Base-by-base conservation (phyloP, 1,140 invertebrate genomes). In the Pentalonia nigronervosa region DNA sequence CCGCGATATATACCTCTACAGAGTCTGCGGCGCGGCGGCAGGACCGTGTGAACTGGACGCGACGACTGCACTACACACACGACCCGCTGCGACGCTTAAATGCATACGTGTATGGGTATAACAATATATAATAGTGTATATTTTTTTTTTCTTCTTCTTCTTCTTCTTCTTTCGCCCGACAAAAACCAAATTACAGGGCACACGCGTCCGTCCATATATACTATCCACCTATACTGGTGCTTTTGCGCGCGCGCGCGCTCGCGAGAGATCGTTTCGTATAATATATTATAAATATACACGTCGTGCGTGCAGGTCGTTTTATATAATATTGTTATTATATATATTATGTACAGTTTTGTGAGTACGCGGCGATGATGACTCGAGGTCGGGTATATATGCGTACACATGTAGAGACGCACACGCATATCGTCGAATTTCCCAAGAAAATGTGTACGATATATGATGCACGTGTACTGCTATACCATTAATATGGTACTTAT, bases 21-120 rank as follows among this genome's bases (percentile, higher is more conserved):
- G 50, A 53, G 30, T 76, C 60, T 30, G 60, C 2, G 60, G 60
- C 60, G 60, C 56, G 17, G 23, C 83, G 83, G 41, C 7, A 47
- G 47, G 53, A 89, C 87, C 87, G 87, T 89, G 87, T 89, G 87
- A 89, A 89, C 87, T n/a, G 48, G 20, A 36, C 47, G 20, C 86
- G 47, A 50, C 87, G 87, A 34, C n/a, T 30, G 47, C 47, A 53
- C 36, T 36, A 21, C 34, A 36, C 36, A 81, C 76, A 36, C n/a
- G 34, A 23, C 36, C 21, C 23, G 81, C 9, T 83, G 21, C 34
- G 60, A 67, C 60, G 25, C n/a, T 67, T 67, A 67, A n/a, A 67
- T n/a, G 14, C 9, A 25, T 60, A 60, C n/a, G n/a, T n/a, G n/a
- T n/a, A n/a, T n/a, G n/a, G n/a, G n/a, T 30, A 56, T 56, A 56